A percentile compares a stretch with the other conserved stretches of the same genome.
Evolutionary conservation across 2,797 vertebrate species (phyloP).

Genomic region (Phoxinus dragarum): DNA sequence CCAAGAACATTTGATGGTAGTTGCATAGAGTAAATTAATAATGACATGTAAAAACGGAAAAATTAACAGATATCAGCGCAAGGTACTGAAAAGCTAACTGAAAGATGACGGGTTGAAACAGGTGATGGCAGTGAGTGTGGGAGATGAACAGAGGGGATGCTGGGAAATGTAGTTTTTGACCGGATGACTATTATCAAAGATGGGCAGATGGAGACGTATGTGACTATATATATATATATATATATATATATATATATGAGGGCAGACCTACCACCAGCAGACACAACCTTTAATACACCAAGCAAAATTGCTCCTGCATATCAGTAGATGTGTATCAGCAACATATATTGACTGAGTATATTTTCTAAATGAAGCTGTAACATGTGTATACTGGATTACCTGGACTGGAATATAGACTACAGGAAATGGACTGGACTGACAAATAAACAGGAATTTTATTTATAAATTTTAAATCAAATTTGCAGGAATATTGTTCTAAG

Average conservation of each 20-base stretch:
- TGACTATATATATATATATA: no score
- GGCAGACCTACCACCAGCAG: neutral
- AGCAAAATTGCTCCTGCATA: neutral
- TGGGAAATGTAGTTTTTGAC: no score
- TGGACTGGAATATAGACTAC: neutral
- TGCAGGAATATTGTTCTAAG: neutral
- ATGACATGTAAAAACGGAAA: conserved; percentile 1
- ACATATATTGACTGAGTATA: neutral
- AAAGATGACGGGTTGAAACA: neutral
- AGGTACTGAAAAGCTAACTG: neutral
- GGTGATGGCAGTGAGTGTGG: neutral
- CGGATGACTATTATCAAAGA: no score
- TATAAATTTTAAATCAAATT: neutral
- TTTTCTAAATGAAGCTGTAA: neutral
- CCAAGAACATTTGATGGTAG: neutral
- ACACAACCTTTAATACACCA: neutral
- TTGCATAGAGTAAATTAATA: neutral
- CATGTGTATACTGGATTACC: neutral
- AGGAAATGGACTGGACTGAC: neutral
- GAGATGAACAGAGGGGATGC: no score
- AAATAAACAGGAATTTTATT: neutral
- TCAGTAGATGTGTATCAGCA: neutral
- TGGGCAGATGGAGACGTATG: no score
- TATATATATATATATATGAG: no score
- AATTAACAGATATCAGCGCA: neutral